phyloP scores from a whole-genome alignment of 2,797 vertebrate genomes.

The Epinephelus malabaricus region DNA sequence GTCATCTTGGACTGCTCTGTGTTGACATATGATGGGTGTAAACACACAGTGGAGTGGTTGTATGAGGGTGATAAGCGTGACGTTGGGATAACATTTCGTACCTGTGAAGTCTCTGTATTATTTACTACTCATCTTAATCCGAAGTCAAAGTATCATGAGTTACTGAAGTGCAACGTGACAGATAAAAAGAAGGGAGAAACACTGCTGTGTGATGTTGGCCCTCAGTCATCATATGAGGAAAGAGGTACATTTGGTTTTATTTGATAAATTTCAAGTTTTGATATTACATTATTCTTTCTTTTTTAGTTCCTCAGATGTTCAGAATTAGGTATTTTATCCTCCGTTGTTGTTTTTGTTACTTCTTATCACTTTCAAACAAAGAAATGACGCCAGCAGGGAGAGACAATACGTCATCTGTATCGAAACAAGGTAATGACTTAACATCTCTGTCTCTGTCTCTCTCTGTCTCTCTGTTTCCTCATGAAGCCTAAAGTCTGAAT shows the following conservation, averaged over 20 bases:
- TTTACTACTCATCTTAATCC: neutral
- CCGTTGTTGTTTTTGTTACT: neutral
- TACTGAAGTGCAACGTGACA: slow-evolving; percentile 1
- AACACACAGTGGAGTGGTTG: neutral
- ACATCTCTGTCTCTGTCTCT: neutral
- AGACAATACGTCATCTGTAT: neutral
- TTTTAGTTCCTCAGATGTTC: too few species aligned
- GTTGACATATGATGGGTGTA: fast-evolving
- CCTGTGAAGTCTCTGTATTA: neutral
- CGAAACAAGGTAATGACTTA: neutral
- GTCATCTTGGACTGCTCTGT: neutral
- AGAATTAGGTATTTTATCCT: neutral
- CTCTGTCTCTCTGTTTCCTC: neutral
- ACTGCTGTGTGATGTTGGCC: fast-evolving
- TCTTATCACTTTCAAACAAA: neutral
- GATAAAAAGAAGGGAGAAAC: neutral
- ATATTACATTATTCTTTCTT: too few species aligned
- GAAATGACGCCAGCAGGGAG: too few species aligned
- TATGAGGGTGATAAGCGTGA: fast-evolving
- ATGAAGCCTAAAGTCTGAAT: too few species aligned
- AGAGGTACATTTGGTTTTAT: neutral
- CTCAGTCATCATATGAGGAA: neutral
- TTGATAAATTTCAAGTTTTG: too few species aligned
- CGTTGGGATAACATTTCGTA: fast-evolving
- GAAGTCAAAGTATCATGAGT: neutral